Evolutionary conservation across 2,888 invertebrate species (phyloP).

Genomic region (Standfussiana lucernea): DNA sequence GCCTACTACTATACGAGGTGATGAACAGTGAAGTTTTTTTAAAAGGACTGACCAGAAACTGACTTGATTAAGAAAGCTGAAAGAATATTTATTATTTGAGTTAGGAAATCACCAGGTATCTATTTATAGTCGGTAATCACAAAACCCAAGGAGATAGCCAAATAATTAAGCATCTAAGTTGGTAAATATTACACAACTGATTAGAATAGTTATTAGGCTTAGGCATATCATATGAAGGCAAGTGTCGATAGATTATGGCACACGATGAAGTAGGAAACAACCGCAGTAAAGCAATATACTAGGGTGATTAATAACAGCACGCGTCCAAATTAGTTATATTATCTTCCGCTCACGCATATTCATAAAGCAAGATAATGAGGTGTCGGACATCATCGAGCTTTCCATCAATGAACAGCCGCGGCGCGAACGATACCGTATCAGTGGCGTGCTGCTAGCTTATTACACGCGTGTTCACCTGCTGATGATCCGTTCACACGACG

Average conservation of each 20-base stretch:
- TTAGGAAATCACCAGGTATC: background rate
- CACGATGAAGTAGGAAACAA: background rate
- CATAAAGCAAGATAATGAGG: constrained; percentile 13
- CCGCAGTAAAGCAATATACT: constrained; percentile 9
- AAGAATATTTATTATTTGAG: background rate
- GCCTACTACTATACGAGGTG: background rate
- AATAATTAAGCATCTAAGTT: background rate
- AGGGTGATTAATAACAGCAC: constrained; percentile 2
- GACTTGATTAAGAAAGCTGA: background rate
- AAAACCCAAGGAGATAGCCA: background rate
- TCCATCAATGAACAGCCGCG: background rate
- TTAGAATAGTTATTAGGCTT: background rate
- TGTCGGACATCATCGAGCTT: constrained; percentile 11
- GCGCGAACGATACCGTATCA: constrained; percentile 41
- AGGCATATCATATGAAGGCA: background rate
- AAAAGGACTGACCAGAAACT: background rate
- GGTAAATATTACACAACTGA: background rate
- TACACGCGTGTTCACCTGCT: background rate
- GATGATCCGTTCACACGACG: background rate
- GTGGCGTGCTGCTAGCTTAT: background rate
- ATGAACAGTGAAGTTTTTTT: background rate
- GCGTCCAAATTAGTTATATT: background rate
- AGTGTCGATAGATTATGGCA: background rate
- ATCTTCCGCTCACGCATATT: background rate
- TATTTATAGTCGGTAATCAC: background rate